These are phyloP conservation scores for Amniataba percoides DNA, from an alignment of 2,797 vertebrate genomes.

Conservation along the genomic window DNA sequence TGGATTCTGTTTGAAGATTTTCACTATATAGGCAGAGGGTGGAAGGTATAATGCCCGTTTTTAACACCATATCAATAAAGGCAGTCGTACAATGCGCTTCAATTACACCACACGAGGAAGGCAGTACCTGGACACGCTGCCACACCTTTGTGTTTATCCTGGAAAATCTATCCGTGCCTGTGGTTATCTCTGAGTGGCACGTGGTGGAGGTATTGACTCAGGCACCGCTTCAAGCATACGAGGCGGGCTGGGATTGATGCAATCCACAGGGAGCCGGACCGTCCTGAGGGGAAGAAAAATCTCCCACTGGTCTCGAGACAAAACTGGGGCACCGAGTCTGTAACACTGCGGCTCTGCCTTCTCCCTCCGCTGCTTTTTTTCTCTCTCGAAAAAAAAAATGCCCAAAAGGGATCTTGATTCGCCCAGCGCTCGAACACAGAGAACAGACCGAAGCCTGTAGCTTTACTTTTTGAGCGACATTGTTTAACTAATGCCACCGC, in stretches of 20 bases:
- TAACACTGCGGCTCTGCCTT: constrained; percentile 52
- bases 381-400: constrained; percentile 47
- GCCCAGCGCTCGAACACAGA: constrained; percentile 55
- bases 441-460: constrained; percentile 49
- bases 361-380: constrained; percentile 38
- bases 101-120: constrained; percentile 19
- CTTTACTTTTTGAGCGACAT: constrained; percentile 53
- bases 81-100: constrained; percentile 9
- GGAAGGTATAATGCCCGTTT: neutral
- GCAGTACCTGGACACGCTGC: constrained; percentile 16
- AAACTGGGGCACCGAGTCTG: constrained; percentile 77
- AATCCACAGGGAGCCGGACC: constrained; percentile 73
- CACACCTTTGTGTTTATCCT: constrained; percentile 40
- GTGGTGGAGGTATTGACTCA: constrained; percentile 74
- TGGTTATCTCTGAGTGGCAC: constrained; percentile 71
- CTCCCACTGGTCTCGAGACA: constrained; percentile 67
- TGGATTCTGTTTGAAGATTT: neutral
- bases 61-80: constrained; percentile 13
- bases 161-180: constrained; percentile 57
- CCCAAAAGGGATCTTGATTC: constrained; percentile 63
- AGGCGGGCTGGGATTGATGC: constrained; percentile 75
- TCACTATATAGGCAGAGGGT: no score
- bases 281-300: constrained; percentile 71
- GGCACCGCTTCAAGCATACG: constrained; percentile 55
- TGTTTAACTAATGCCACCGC: constrained; percentile 58